phyloP scores from a whole-genome alignment of 1,140 invertebrate species.

The Laupala kohalensis region DNA sequence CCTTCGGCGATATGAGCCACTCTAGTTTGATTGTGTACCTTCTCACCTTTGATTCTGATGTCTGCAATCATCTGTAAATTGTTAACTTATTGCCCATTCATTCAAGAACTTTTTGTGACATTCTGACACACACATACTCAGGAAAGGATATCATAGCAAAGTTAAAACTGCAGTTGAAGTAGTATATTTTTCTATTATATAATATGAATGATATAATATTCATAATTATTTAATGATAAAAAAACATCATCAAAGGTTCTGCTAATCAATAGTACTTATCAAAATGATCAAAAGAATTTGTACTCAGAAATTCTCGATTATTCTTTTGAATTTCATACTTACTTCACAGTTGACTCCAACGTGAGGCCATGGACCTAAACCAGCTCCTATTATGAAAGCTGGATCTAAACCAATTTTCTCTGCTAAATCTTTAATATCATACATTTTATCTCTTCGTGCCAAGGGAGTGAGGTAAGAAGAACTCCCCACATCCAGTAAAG shows the following conservation, averaged over 20 bases:
- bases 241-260: no score
- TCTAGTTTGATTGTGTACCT: slow-evolving; percentile 39
- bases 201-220: no score
- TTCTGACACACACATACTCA: no score
- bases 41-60: slow-evolving; percentile 31
- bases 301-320: no score
- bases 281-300: no score
- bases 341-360: slow-evolving; percentile 70
- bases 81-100: no score
- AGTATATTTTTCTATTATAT: no score
- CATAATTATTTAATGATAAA: no score
- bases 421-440: slow-evolving; percentile 49
- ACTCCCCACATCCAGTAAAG: slow-evolving; percentile 71
- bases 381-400: slow-evolving; percentile 67
- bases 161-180: no score
- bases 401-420: slow-evolving; percentile 34
- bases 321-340: slow-evolving; percentile 16
- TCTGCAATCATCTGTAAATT: slow-evolving; percentile 42
- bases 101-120: no score
- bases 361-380: slow-evolving; percentile 71
- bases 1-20: slow-evolving; percentile 5
- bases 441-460: slow-evolving; percentile 62
- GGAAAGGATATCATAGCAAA: no score
- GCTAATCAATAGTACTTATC: no score
- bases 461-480: slow-evolving; percentile 63